These are phyloP conservation scores for Phoeniculus purpureus DNA, from an alignment of 2,797 vertebrate species.

Conservation along the genomic window DNA sequence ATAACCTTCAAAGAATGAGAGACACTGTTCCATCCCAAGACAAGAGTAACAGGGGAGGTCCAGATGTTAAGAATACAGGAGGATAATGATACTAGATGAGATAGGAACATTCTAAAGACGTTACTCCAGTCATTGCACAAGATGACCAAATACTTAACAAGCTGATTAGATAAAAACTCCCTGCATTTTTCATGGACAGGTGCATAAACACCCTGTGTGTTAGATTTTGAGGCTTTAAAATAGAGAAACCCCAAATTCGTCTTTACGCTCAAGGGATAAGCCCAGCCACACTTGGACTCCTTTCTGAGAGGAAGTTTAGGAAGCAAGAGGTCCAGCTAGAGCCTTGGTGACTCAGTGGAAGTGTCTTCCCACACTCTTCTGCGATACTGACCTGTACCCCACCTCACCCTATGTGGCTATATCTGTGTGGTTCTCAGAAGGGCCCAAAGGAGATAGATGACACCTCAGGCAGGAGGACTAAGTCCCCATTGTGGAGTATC, in stretches of 20 bases:
- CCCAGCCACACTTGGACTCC: neutral
- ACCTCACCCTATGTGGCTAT: neutral
- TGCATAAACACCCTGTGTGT: neutral
- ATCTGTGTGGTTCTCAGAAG: neutral
- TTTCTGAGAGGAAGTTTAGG: neutral
- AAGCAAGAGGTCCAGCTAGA: neutral
- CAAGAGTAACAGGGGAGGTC: too few relatives aligned
- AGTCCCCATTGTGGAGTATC: rapidly evolving
- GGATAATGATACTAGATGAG: neutral
- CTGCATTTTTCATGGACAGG: neutral
- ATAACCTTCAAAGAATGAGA: neutral
- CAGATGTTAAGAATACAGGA: neutral
- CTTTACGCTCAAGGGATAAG: neutral
- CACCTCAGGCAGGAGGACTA: neutral
- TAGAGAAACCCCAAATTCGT: neutral
- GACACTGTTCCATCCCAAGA: neutral
- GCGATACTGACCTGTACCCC: too few relatives aligned
- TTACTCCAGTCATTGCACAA: neutral
- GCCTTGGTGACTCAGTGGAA: neutral
- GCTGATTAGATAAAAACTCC: neutral
- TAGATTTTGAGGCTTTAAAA: neutral
- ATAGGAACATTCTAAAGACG: neutral
- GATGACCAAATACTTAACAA: neutral
- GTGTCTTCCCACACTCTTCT: neutral
- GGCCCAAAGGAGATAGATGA: too few relatives aligned